Evolutionary conservation across 2,888 invertebrate species (phyloP).

Genomic region (Ennomos fuscantarius): DNA sequence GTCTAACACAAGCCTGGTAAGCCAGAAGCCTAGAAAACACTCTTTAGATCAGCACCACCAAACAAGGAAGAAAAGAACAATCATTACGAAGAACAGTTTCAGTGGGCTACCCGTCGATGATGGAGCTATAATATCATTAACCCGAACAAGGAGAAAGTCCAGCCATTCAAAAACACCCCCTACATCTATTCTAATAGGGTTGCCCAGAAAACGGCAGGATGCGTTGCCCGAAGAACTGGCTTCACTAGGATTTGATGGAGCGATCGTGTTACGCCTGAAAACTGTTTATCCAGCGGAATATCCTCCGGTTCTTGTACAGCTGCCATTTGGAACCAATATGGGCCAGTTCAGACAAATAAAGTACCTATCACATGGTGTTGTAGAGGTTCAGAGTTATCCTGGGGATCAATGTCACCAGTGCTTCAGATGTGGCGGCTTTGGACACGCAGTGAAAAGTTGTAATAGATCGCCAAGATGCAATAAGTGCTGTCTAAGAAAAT

Average conservation of each 20-base stretch:
- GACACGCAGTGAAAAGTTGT: conserved; percentile 4
- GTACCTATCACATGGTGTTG: background rate
- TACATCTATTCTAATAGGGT: conserved; percentile 3
- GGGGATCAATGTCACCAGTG: conserved; percentile 2
- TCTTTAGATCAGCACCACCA: too few relatives aligned
- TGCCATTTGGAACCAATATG: background rate
- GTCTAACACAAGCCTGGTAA: background rate
- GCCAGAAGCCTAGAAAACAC: background rate
- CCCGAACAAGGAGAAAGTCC: background rate
- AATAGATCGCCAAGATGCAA: conserved; percentile 2
- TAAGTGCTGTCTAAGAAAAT: conserved; percentile 1
- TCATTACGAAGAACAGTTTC: background rate
- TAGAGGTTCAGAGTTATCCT: conserved; percentile 9
- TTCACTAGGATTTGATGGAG: conserved; percentile 6
- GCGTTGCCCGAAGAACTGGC: conserved; percentile 2
- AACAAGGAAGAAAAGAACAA: background rate
- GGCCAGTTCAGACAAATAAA: conserved; percentile 7
- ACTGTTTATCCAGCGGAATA: background rate
- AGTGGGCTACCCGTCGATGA: background rate
- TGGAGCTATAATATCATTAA: conserved; percentile 1
- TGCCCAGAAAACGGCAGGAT: background rate
- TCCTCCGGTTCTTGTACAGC: conserved; percentile 5
- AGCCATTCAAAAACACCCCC: background rate
- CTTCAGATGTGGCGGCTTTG: background rate
- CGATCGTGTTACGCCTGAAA: background rate